These are phyloP conservation scores for Semnornis frantzii DNA, from an alignment of 2,113 vertebrate species.

Conservation along the genomic window DNA sequence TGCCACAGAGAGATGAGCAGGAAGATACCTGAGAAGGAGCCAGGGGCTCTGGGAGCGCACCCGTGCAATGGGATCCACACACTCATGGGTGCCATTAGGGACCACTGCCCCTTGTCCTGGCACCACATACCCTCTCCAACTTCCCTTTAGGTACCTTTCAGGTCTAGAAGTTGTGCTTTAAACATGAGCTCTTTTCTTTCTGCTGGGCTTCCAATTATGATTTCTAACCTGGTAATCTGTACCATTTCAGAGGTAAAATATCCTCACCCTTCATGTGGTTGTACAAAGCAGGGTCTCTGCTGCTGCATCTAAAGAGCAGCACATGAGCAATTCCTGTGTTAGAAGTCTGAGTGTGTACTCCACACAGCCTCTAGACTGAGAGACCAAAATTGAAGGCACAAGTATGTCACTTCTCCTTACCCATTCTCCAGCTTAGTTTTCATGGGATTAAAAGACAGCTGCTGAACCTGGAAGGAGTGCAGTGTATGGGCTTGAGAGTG, in stretches of 20 bases:
- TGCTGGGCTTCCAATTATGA: background rate
- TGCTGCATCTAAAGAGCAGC: background rate
- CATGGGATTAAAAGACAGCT: background rate
- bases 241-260: background rate
- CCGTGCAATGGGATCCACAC: accelerated
- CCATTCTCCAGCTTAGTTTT: background rate
- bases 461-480: background rate
- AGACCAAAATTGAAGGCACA: background rate
- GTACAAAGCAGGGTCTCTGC: background rate
- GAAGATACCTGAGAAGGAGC: background rate
- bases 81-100: too few species aligned
- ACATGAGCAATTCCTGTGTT: background rate
- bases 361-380: accelerated
- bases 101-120: too few species aligned
- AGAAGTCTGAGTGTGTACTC: background rate
- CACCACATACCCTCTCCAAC: too few species aligned
- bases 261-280: background rate
- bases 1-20: background rate
- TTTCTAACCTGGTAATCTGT: background rate
- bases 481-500: accelerated
- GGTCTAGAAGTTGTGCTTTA: background rate
- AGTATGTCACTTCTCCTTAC: background rate
- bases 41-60: background rate
- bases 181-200: background rate
- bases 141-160: too few species aligned